Base-by-base conservation (phyloP, 2,113 vertebrate species). In the Eurystomus gularis region DNA sequence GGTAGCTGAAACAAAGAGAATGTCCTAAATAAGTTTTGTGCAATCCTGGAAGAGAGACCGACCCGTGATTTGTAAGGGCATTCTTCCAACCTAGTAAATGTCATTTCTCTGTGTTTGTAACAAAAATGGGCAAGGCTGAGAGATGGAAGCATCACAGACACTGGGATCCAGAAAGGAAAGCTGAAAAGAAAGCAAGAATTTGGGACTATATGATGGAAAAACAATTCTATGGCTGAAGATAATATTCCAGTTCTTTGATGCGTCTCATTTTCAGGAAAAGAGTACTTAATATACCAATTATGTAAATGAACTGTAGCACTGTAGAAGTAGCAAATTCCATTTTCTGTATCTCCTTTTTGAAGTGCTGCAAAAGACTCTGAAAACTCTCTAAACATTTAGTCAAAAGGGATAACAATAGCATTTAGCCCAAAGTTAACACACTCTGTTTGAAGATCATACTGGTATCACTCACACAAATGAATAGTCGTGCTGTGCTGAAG, bases 371-470 rank as follows among this genome's bases (percentile, higher is more conserved):
- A 94, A 58, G 60, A 66, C 26, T 70, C 17, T 83, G 80, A 82
- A 86, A 86, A 60, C 58, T 57, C 54, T 66, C 51, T 91, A 64
- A 86, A 64, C 23, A 25, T 75, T 91, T 77, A 89, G 60, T 81
- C 46, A 75, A 73, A 93, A 90, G 17, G 81, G 31, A 69, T 77
- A 95, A 90, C 71, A 84, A 52, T n/a, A 76, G 49, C 25, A 35
- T 77, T 95, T 89, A 93, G 37, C 70, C 58, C 8, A 26, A 62
- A 96, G 71, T 94, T 90, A 94, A 78, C 52, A 51, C 15, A 21
- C 48, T 87, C 13, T 78, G 5, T 95, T 96, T 93, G 86, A 86
- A 88, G 60, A 89, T 90, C 85, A 64, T 78, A 51, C 35, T 86
- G 76, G 54, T 83, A 78, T 93, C 88, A 60, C 49, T 95, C 70